phyloP scores from a whole-genome alignment of 2,113 vertebrate species.

The Cynopterus brachyotis region DNA sequence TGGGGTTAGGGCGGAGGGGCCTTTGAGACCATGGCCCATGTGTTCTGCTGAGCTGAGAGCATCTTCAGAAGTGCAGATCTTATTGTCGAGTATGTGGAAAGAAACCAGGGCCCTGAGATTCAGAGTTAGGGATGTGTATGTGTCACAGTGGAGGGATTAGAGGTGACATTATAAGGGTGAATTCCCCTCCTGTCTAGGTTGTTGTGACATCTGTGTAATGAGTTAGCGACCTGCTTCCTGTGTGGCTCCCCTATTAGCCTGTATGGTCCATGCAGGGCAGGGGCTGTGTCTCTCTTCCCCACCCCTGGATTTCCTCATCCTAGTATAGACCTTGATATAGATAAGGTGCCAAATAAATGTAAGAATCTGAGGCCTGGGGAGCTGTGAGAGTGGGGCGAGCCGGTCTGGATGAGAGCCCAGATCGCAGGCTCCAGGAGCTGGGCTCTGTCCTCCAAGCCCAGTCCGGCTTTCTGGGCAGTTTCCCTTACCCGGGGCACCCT shows the following conservation, averaged over 20 bases:
- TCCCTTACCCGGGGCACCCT: slow-evolving; percentile 48
- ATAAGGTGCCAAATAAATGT: background rate
- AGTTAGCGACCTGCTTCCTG: background rate
- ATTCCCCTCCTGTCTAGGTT: background rate
- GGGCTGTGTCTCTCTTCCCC: background rate
- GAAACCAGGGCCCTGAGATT: background rate
- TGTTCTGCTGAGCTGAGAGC: background rate
- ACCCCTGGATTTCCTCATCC: background rate
- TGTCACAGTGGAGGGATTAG: background rate
- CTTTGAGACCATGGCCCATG: background rate
- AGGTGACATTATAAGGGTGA: background rate
- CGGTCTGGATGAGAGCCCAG: background rate
- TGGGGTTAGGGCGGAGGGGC: background rate
- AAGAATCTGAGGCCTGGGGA: background rate
- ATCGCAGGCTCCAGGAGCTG: background rate
- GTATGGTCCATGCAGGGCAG: background rate
- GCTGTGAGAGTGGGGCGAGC: background rate
- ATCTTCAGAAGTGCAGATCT: background rate
- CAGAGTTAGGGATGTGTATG: background rate
- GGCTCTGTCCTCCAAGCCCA: background rate
- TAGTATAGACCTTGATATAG: background rate
- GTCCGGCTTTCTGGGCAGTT: background rate
- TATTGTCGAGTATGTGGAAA: background rate
- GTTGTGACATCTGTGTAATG: background rate
- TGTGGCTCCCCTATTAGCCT: background rate